phyloP scores from a whole-genome alignment of 2,888 invertebrate species.

The Cephus rjabovi region DNA sequence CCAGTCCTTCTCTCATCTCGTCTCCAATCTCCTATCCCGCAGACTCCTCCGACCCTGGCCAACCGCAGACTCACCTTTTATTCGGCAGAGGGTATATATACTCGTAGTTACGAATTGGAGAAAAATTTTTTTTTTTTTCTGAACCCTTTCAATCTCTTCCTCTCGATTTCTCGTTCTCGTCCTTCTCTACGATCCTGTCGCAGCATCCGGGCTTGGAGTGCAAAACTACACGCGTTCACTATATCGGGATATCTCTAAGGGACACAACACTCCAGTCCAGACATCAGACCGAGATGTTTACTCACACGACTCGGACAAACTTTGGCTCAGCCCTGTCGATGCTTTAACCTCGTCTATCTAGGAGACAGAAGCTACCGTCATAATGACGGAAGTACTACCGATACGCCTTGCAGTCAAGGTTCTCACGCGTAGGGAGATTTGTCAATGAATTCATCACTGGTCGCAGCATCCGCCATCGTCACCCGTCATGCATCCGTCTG shows the following conservation, averaged over 20 bases:
- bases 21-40: background rate
- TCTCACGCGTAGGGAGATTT: slow-evolving; percentile 10
- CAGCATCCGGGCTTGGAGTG: slow-evolving; percentile 20
- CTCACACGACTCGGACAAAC: slow-evolving; percentile 33
- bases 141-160: slow-evolving; percentile 17
- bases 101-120: background rate
- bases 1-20: background rate
- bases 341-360: slow-evolving; percentile 29
- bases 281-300: slow-evolving; percentile 32
- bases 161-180: slow-evolving; percentile 24
- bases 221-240: background rate
- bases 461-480: background rate
- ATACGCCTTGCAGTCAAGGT: slow-evolving; percentile 27
- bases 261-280: slow-evolving; percentile 6
- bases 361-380: slow-evolving; percentile 20
- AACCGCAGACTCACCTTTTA: slow-evolving; percentile 15
- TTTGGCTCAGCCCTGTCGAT: slow-evolving; percentile 22
- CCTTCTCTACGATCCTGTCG: slow-evolving; percentile 26
- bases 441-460: background rate
- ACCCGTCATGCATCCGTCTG: background rate
- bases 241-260: background rate
- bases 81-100: background rate
- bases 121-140: slow-evolving; percentile 1
- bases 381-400: slow-evolving; percentile 30
- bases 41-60: slow-evolving; percentile 12